Evolutionary conservation across 2,888 invertebrate genomes (phyloP).

Genomic region (Cantharis rufa): DNA sequence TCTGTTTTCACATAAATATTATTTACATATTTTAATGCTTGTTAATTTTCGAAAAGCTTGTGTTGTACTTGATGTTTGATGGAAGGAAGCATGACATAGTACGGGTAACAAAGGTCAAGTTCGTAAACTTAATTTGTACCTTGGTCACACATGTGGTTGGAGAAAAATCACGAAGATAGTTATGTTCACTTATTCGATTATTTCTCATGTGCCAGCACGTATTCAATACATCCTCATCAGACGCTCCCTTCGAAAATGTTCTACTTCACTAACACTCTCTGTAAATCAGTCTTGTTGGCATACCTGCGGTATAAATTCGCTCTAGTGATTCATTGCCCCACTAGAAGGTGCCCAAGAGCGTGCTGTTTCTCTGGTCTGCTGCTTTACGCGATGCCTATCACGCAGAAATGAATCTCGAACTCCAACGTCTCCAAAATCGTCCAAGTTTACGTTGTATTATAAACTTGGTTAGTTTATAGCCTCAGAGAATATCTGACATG

Average conservation of each 20-base stretch:
- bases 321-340: conserved; percentile 20
- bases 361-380: conserved; percentile 16
- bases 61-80: not conserved
- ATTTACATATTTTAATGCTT: not conserved
- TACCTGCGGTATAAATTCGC: conserved; percentile 25
- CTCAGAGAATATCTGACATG: conserved; percentile 38
- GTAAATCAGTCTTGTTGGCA: conserved; percentile 27
- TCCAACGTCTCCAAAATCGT: conserved; percentile 22
- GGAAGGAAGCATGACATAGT: conserved; percentile 30
- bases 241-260: conserved; percentile 21
- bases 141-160: not conserved
- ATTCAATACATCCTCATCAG: conserved; percentile 29
- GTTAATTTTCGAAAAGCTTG: not conserved
- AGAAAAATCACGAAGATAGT: conserved; percentile 15
- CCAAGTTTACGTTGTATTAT: conserved; percentile 32
- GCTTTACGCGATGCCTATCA: conserved; percentile 13
- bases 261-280: conserved; percentile 17
- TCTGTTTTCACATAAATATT: not conserved
- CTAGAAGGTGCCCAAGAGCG: conserved; percentile 9
- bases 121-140: conserved; percentile 6
- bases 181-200: conserved; percentile 21
- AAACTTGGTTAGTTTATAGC: conserved; percentile 38
- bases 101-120: conserved; percentile 26
- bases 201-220: conserved; percentile 21
- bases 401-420: conserved; percentile 27